Evolutionary conservation across 2,113 vertebrate genomes (phyloP), one percentile per base, ranked within the genome.

Genomic region (Oophaga pumilio): DNA sequence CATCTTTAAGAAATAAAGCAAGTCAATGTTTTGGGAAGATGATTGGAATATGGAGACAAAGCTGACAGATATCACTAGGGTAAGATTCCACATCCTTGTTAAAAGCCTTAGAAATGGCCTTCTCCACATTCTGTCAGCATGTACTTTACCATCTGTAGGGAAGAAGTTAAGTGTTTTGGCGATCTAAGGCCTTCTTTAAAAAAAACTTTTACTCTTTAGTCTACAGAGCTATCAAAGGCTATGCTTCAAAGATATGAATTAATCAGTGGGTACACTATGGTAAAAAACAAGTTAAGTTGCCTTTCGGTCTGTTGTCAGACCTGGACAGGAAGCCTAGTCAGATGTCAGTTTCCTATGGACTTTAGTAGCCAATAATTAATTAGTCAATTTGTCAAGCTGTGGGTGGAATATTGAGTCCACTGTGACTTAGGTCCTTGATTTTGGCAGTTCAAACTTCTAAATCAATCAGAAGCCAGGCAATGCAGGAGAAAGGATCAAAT

Each of bases 11-110:
- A 78, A 68, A 78, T 78, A 9, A 76, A 68, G 59, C 73, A 18
- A 62, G 78, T 74, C 26, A 49, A 86, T 86, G 74, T 78, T 53
- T 52, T 14, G 76, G 60, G 79, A 62, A 86, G 49, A 86, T 77
- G 73, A 86, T 86, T 86, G 64, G 24, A 68, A 62, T 79, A 78
- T 53, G 33, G 49, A 76, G 59, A 26, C 15, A 17, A 76, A 53
- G 18, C 85, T 66, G 84, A 43, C 28, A 60, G 43, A 52, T 22
- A 64, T 62, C 84, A 76, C 76, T 74, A 85, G 12, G 73, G 22
- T 26, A 64, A 18, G 71, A 64, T 85, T 24, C 52, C 28, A 85
- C 15, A 20, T 43, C 49, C 11, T 53, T 62, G 33, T 6, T n/a
- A 68, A 33, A 64, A 82, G 22, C 17, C 33, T 64, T 60, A 17